Percentiles rank a stretch among this genome's conserved stretches.
phyloP scores from a whole-genome alignment of 2,888 invertebrate species.

The Mimachlamys varia region DNA sequence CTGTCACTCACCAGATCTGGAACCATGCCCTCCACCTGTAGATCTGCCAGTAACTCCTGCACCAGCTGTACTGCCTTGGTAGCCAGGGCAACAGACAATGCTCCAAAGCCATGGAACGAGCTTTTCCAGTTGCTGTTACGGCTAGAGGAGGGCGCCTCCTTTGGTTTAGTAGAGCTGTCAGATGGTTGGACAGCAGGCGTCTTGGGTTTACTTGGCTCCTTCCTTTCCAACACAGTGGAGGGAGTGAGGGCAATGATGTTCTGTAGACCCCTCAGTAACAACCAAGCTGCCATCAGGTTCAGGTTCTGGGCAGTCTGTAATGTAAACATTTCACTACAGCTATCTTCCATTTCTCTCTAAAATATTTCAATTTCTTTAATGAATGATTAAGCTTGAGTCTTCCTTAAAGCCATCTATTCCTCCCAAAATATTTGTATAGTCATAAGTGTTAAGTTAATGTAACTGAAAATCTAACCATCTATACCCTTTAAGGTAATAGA shows the following conservation, averaged over 20 bases:
- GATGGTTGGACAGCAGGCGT: slow-evolving; percentile 51
- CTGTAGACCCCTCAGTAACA: slow-evolving; percentile 93
- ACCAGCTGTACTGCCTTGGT: slow-evolving; percentile 91
- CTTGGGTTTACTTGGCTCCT: slow-evolving; percentile 63
- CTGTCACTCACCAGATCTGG: slow-evolving; percentile 53
- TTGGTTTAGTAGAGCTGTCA: slow-evolving; percentile 43
- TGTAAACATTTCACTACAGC: background rate
- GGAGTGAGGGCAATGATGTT: slow-evolving; percentile 80
- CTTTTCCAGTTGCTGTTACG: slow-evolving; percentile 47
- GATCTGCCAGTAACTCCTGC: slow-evolving; percentile 89
- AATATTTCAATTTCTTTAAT: too few species aligned
- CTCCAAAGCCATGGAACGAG: slow-evolving; percentile 93
- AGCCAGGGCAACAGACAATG: slow-evolving; percentile 93
- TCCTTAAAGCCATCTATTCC: background rate
- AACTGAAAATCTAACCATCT: too few species aligned
- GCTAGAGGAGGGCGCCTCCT: slow-evolving; percentile 1
- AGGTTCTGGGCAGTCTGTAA: slow-evolving; percentile 88
- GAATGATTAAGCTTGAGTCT: too few species aligned
- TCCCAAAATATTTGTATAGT: background rate
- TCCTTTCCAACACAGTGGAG: slow-evolving; percentile 72
- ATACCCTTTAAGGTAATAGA: too few species aligned
- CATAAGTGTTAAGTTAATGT: too few species aligned
- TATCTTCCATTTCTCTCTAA: background rate
- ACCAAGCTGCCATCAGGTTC: slow-evolving; percentile 93
- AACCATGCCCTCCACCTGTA: slow-evolving; percentile 86